Conservation (phyloP, 2,797 vertebrate genomes). For the Micrastur ruficollis region DNA sequence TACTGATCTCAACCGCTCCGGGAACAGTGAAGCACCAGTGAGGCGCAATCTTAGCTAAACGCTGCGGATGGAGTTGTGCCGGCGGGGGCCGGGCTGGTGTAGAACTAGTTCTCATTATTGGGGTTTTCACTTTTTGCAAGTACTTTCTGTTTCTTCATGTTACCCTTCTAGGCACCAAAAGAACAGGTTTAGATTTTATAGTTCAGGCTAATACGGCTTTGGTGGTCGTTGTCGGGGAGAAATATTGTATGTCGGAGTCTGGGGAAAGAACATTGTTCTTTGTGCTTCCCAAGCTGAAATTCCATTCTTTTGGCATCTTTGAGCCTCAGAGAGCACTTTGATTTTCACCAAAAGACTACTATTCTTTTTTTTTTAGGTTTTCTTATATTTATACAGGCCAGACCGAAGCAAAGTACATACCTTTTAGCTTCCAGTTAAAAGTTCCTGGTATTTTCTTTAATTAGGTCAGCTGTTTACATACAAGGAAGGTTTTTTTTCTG, state of each 20-base stretch:
- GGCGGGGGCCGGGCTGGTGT: background rate
- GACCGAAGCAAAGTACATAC: conserved; percentile 16
- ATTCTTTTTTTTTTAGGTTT: background rate
- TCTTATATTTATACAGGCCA: background rate
- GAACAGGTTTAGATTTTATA: background rate
- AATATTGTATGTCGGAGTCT: background rate
- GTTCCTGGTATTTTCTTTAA: conserved; percentile 38
- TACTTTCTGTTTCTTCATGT: background rate
- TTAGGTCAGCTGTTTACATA: conserved; percentile 58
- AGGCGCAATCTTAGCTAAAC: background rate
- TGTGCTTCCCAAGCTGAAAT: background rate
- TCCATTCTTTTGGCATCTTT: conserved; percentile 5
- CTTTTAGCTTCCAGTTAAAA: conserved; percentile 59
- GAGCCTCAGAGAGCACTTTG: background rate
- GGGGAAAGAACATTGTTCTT: background rate
- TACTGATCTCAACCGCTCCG: background rate
- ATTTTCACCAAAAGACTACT: background rate
- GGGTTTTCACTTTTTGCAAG: background rate
- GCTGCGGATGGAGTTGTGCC: background rate
- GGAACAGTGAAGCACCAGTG: background rate
- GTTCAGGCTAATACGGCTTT: background rate
- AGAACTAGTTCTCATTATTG: background rate
- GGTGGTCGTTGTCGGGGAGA: background rate
- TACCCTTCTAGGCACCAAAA: background rate
- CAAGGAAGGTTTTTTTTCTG: conserved; percentile 49